These are phyloP conservation scores for Drosophila demipolita DNA, from an alignment of 2,888 invertebrate genomes.

Conservation along the genomic window DNA sequence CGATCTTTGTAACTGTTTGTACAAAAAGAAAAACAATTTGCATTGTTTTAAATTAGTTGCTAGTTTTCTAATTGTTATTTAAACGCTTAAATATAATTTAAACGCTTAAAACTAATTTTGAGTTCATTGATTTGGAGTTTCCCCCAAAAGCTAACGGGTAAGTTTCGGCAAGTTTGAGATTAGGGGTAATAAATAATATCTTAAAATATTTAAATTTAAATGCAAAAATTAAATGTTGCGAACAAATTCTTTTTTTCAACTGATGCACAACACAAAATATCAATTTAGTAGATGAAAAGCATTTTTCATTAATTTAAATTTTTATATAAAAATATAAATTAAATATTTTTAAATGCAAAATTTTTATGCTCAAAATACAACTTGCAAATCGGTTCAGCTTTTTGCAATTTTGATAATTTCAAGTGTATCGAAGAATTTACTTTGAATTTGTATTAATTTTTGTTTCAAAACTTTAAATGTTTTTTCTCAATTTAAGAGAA, in stretches of 20 bases:
- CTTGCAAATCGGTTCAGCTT: neutral
- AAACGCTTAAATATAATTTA: constrained; percentile 27
- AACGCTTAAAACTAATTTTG: constrained; percentile 19
- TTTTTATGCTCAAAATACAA: neutral
- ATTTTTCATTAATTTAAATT: neutral
- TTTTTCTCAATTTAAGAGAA: neutral
- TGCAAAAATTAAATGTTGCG: neutral
- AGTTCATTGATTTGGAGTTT: constrained; percentile 41
- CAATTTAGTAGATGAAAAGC: accelerated
- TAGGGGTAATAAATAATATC: neutral
- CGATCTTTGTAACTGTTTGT: constrained; percentile 47
- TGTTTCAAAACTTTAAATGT: neutral
- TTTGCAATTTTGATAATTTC: neutral
- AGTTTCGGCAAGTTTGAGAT: constrained; percentile 37
- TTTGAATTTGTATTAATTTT: neutral
- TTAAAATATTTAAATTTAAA: neutral
- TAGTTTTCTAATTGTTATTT: constrained; percentile 61
- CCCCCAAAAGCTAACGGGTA: constrained; percentile 30
- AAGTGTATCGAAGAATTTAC: neutral
- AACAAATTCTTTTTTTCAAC: neutral
- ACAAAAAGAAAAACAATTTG: constrained; percentile 47
- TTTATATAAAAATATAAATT: neutral
- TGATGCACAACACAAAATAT: neutral
- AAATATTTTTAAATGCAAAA: neutral
- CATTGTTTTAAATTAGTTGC: constrained; percentile 60